phyloP scores from a whole-genome alignment of 2,797 vertebrate genomes.

The Galago senegalensis region DNA sequence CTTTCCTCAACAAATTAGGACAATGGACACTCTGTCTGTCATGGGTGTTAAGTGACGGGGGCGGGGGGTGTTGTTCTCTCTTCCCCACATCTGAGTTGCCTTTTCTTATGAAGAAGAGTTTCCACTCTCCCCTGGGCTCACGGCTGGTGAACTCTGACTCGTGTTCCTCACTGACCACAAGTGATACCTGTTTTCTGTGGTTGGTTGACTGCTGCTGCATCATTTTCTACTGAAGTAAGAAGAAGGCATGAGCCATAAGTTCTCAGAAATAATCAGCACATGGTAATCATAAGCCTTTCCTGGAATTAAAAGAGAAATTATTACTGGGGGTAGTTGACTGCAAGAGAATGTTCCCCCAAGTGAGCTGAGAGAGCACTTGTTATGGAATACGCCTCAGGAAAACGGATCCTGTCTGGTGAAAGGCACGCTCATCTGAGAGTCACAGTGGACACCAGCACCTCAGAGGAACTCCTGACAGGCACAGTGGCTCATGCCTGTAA shows the following conservation, averaged over 20 bases:
- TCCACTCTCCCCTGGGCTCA: neutral
- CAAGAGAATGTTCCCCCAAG: neutral
- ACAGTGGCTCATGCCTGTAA: neutral
- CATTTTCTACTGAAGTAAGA: conserved; percentile 19
- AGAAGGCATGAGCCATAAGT: neutral
- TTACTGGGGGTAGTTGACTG: neutral
- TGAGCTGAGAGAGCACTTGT: neutral
- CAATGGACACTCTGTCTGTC: neutral
- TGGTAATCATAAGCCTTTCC: neutral
- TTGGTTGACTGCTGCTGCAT: neutral
- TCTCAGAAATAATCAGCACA: neutral
- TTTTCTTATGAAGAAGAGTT: neutral
- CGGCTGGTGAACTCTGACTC: conserved; percentile 1
- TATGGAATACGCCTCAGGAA: neutral
- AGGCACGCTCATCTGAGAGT: neutral
- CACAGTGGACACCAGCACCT: neutral
- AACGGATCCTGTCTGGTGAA: conserved; percentile 2
- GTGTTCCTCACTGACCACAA: neutral
- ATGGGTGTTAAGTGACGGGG: neutral
- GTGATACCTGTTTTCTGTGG: conserved; percentile 55
- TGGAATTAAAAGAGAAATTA: neutral
- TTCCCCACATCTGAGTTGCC: neutral
- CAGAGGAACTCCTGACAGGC: neutral
- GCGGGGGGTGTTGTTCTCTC: neutral
- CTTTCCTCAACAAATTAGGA: neutral